A percentile compares a stretch with the other conserved stretches of the same genome.
These are phyloP conservation scores for Drosophila stalkeri DNA, from an alignment of 2,888 invertebrate species.

Conservation along the genomic window DNA sequence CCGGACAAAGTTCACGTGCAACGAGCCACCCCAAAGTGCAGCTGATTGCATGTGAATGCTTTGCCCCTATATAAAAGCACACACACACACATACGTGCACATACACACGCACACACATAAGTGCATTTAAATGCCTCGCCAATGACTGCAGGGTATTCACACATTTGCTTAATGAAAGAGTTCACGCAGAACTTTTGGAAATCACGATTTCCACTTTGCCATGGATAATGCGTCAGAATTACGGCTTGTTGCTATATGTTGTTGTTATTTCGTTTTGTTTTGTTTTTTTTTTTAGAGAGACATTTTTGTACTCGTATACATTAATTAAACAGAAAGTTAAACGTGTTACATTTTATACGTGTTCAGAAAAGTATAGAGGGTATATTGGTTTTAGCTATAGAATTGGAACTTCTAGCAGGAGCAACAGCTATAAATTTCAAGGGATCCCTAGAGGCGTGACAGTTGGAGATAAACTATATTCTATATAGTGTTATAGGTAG, in stretches of 20 bases:
- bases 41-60: constrained; percentile 52
- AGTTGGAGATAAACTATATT: too few relatives aligned
- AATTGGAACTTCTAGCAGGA: neutral
- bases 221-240: neutral
- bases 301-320: constrained; percentile 10
- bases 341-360: neutral
- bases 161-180: constrained; percentile 9
- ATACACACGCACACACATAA: constrained; percentile 3
- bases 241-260: neutral
- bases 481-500: too few relatives aligned
- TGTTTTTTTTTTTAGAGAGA: constrained; percentile 2
- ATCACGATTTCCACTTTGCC: constrained; percentile 11
- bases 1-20: constrained; percentile 73
- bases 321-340: constrained; percentile 11
- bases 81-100: neutral
- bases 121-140: constrained; percentile 32
- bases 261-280: neutral
- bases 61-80: constrained; percentile 33
- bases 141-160: constrained; percentile 19
- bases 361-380: neutral
- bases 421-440: too few relatives aligned
- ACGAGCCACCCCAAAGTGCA: constrained; percentile 42
- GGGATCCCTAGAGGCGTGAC: too few relatives aligned
- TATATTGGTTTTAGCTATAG: neutral
- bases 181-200: constrained; percentile 16